These are phyloP conservation scores for Philopedon plagiatum DNA, from an alignment of 2,888 invertebrate genomes.

Conservation along the genomic window DNA sequence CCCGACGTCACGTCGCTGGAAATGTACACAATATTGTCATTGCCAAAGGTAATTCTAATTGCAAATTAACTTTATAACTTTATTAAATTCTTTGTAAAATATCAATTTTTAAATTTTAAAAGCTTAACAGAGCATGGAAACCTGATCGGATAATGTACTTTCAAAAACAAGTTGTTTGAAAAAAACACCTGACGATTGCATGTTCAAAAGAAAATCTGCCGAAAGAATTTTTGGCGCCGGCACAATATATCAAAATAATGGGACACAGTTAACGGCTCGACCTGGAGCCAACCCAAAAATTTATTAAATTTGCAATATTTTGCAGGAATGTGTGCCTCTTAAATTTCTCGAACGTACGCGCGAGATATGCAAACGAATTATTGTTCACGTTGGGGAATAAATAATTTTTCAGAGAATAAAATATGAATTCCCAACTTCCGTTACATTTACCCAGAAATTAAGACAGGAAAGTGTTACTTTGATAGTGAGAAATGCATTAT, in stretches of 20 bases:
- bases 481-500: neutral
- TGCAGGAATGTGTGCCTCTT: neutral
- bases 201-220: neutral
- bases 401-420: neutral
- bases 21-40: too few species aligned
- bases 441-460: neutral
- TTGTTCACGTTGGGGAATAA: neutral
- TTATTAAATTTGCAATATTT: neutral
- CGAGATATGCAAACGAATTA: too few species aligned
- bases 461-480: neutral
- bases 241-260: constrained; percentile 5
- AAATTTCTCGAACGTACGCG: too few species aligned
- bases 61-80: too few species aligned
- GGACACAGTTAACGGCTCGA: neutral
- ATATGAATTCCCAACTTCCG: neutral
- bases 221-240: neutral
- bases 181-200: neutral
- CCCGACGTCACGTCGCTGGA: too few species aligned
- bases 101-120: too few species aligned
- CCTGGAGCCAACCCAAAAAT: constrained; percentile 1
- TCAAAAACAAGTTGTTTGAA: neutral
- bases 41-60: too few species aligned
- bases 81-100: too few species aligned
- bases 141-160: too few species aligned
- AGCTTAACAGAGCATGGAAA: too few species aligned